These are phyloP conservation scores for Eupithecia insigniata DNA, from an alignment of 2,888 invertebrate genomes.

Conservation along the genomic window DNA sequence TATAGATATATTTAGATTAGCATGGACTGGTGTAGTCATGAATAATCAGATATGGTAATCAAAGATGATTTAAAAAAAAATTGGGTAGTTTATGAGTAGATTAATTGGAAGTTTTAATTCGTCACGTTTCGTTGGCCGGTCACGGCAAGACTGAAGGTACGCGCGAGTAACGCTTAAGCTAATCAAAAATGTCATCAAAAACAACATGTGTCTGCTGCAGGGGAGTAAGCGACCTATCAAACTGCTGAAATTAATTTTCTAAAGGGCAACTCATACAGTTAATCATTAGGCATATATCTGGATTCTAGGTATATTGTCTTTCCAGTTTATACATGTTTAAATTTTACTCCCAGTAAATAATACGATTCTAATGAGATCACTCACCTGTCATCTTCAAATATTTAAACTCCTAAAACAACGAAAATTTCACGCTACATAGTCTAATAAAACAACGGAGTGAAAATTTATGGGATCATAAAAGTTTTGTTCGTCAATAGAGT, in stretches of 20 bases:
- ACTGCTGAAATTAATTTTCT: not conserved
- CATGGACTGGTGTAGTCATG: too few relatives aligned
- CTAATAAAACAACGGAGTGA: constrained; percentile 54
- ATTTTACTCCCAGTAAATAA: constrained; percentile 8
- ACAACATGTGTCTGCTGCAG: not conserved
- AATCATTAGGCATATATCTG: not conserved
- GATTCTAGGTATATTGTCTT: not conserved
- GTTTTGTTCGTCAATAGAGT: constrained; percentile 45
- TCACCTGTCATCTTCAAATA: constrained; percentile 25
- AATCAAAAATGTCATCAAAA: not conserved
- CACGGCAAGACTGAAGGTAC: too few relatives aligned
- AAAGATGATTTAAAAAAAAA: too few relatives aligned
- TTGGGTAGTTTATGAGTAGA: too few relatives aligned
- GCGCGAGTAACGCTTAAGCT: too few relatives aligned
- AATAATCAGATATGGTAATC: too few relatives aligned
- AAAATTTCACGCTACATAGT: constrained; percentile 48
- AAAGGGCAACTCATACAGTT: not conserved
- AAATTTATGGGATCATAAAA: constrained; percentile 54
- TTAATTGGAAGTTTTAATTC: too few relatives aligned
- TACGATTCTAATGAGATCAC: constrained; percentile 27
- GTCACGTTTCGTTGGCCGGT: too few relatives aligned
- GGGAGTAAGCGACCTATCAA: not conserved
- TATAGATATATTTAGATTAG: too few relatives aligned
- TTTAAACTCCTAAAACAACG: constrained; percentile 39
- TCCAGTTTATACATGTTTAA: not conserved